These are phyloP conservation scores for Neogale vison DNA, from an alignment of 2,113 vertebrate species.

Conservation along the genomic window DNA sequence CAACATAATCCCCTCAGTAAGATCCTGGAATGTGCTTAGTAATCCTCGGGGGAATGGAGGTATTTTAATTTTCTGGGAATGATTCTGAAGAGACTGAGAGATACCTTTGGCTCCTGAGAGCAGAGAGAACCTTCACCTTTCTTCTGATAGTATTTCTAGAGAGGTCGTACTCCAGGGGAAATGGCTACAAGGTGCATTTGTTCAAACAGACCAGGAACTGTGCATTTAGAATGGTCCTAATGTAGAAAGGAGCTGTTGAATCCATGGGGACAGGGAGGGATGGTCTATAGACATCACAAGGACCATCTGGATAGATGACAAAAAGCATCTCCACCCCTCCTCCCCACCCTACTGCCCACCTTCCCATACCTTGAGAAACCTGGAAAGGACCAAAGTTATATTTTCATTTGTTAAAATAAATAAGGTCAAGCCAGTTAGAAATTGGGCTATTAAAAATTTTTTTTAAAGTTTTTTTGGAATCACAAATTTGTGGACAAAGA, in stretches of 20 bases:
- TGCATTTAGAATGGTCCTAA: neutral
- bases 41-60: neutral
- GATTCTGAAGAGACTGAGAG: neutral
- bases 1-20: neutral
- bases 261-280: too few relatives aligned
- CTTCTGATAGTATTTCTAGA: neutral
- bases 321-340: neutral
- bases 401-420: neutral
- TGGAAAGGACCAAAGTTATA: neutral
- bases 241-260: neutral
- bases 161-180: neutral
- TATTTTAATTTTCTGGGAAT: neutral
- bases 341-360: neutral
- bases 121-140: neutral
- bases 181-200: neutral
- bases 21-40: neutral
- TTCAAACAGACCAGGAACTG: neutral
- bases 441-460: neutral
- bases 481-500: neutral
- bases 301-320: neutral
- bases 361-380: neutral
- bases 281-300: neutral
- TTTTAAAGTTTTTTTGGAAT: neutral
- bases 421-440: neutral
- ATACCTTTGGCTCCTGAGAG: neutral